Percentiles rank a stretch among this genome's conserved stretches.
phyloP scores from a whole-genome alignment of 2,888 invertebrate genomes.

The Hololepta plana region DNA sequence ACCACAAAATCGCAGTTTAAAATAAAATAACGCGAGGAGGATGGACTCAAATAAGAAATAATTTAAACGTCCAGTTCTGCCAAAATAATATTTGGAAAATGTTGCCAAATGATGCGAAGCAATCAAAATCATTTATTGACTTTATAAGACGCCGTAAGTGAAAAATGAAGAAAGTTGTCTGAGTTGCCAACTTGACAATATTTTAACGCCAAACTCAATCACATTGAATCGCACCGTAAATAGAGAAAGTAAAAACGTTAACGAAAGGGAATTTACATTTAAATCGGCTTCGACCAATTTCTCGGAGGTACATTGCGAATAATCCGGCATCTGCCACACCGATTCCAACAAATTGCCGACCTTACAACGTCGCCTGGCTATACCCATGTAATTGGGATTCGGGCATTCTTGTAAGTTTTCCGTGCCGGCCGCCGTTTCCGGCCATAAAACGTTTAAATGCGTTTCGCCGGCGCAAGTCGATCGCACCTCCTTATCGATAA shows the following conservation, averaged over 20 bases:
- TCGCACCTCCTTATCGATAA: conserved; percentile 39
- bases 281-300: conserved; percentile 42
- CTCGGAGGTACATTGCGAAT: conserved; percentile 52
- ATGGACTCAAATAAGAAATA: too few species aligned
- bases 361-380: conserved; percentile 35
- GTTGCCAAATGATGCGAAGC: too few species aligned
- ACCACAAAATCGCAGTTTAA: too few species aligned
- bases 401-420: conserved; percentile 47
- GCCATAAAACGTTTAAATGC: conserved; percentile 42
- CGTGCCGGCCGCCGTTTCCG: conserved; percentile 54
- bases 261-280: conserved; percentile 31
- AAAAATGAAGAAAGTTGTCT: too few species aligned
- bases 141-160: too few species aligned
- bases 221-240: background rate
- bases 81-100: too few species aligned
- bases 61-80: too few species aligned
- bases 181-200: too few species aligned
- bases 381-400: conserved; percentile 29
- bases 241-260: background rate
- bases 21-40: too few species aligned
- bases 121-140: too few species aligned
- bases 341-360: conserved; percentile 43
- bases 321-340: conserved; percentile 59
- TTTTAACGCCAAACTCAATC: too few species aligned
- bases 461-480: conserved; percentile 36